Base-by-base conservation (phyloP, 2,797 vertebrate species). In the Lithobates pipiens region DNA sequence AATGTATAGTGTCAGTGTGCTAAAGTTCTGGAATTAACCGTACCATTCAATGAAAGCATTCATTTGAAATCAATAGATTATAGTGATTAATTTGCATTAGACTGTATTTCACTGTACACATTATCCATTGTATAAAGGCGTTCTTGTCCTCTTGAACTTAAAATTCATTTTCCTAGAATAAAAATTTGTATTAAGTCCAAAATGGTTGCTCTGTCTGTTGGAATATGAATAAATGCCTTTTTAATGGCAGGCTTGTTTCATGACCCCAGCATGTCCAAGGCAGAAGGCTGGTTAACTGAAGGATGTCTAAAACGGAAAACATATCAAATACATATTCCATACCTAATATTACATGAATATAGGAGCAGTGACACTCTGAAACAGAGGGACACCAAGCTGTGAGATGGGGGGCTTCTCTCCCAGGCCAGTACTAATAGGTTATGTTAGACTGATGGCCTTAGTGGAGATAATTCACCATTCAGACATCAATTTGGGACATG, bases 1-100 rank as follows among this genome's bases (percentile, higher is more conserved):
- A 39, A 85, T 80, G 67, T 78, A 63, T 79, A 29, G 69, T 85
- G 76, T 65, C 69, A 78, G 68, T 85, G 83, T 84, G 44, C 39
- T 65, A 65, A 39, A 34, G 25, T 50, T 77, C 36, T 61, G 83
- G 76, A 72, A 23, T 25, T 21, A 25, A 34, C 69, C 50, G 15
- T 27, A 34, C 57, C 39, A 34, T 68, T 76, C 61, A 84, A 84
- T 84, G 70, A 42, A 78, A 32, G 10, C 27, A 77, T 78, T 85
- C 83, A 85, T 72, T 73, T 44, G 16, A 42, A 85, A 82, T 82
- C 70, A 61, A 63, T 82, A 82, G 69, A 81, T 61, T 61, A 61
- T 81, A 72, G 80, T 39, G 1, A 74, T 81, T 50, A 61, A 81
- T 73, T 73, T 82, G 69, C 80, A 82, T 82, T 70, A 82, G 72